Evolutionary conservation across 1,140 invertebrate species (phyloP).

Genomic region (Heliconius hermathena): DNA sequence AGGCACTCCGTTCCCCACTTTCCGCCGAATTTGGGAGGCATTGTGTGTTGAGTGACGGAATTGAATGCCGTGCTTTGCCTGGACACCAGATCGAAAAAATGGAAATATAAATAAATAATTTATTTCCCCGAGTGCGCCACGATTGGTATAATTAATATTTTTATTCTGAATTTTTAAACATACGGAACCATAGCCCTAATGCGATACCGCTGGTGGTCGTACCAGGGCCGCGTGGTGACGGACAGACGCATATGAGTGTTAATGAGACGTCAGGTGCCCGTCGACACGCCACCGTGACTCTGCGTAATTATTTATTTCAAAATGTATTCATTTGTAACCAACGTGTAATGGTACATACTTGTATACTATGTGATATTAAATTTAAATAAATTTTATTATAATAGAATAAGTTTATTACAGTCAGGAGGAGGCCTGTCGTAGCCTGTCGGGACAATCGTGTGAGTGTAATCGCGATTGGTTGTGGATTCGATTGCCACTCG

Average conservation of each 20-base stretch:
- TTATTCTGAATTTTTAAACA: not conserved
- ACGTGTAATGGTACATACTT: not conserved
- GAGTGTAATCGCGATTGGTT: too few relatives aligned
- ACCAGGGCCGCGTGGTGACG: conserved; percentile 21
- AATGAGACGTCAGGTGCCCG: conserved; percentile 41
- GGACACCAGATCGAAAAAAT: too few relatives aligned
- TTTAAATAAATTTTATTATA: not conserved
- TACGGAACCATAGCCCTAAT: conserved; percentile 25
- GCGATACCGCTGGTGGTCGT: conserved; percentile 39
- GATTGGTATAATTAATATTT: not conserved
- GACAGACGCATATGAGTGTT: conserved; percentile 40
- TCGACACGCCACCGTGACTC: conserved; percentile 38
- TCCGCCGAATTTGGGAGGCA: too few relatives aligned
- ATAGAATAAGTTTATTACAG: too few relatives aligned
- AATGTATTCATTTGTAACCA: conserved; percentile 8
- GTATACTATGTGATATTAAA: not conserved
- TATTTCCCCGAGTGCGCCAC: not conserved
- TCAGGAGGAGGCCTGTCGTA: too few relatives aligned
- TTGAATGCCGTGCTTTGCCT: too few relatives aligned
- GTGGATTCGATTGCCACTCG: too few relatives aligned
- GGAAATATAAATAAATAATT: too few relatives aligned
- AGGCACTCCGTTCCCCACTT: too few relatives aligned
- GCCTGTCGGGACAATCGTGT: too few relatives aligned
- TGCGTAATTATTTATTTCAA: conserved; percentile 22
- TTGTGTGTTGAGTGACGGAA: too few relatives aligned